Evolutionary conservation across 2,113 vertebrate genomes (phyloP).

Genomic region (Chionis minor): DNA sequence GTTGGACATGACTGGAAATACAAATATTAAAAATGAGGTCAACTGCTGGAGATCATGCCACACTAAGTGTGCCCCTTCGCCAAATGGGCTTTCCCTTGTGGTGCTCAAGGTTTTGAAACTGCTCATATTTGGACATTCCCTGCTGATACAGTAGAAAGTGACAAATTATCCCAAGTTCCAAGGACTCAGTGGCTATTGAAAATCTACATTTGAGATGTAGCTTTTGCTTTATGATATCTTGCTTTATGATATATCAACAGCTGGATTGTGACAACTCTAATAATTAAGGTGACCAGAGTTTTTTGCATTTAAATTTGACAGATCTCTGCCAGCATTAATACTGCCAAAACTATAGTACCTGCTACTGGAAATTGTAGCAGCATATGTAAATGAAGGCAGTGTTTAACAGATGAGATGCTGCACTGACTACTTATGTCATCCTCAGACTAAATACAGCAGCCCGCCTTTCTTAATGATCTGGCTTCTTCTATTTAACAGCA

Average conservation of each 20-base stretch:
- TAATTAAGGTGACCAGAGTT: background rate
- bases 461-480: conserved; percentile 4
- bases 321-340: background rate
- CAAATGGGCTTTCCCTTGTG: background rate
- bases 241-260: background rate
- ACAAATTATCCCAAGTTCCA: background rate
- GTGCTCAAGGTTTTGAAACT: background rate
- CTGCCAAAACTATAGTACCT: background rate
- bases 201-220: background rate
- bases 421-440: background rate
- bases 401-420: background rate
- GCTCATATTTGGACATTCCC: background rate
- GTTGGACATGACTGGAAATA: background rate
- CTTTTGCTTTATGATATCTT: background rate
- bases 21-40: background rate
- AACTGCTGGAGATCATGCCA: background rate
- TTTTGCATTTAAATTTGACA: background rate
- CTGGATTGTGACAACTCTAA: background rate
- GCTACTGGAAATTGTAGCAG: background rate
- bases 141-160: background rate
- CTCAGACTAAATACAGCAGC: background rate
- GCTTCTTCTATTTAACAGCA: conserved; percentile 12
- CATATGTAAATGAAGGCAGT: background rate
- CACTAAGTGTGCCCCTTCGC: background rate
- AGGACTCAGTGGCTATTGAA: background rate